Percentiles rank a stretch among this genome's conserved stretches.
Evolutionary conservation across 2,113 vertebrate species (phyloP).

Genomic region (Chionis minor): DNA sequence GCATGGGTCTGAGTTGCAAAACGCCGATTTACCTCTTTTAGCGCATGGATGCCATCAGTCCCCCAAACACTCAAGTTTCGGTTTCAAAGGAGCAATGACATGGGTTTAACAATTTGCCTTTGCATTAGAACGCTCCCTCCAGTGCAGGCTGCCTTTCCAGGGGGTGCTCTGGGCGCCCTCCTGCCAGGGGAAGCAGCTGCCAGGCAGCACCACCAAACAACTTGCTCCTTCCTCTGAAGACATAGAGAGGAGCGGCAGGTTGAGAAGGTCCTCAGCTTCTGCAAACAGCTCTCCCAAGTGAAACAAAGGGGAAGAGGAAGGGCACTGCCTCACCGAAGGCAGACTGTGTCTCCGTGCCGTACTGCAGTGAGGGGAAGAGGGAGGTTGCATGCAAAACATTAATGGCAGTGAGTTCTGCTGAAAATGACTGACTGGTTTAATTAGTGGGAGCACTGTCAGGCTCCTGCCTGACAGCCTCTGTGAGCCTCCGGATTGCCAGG

Average conservation of each 20-base stretch:
- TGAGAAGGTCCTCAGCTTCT: background rate
- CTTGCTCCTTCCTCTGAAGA: background rate
- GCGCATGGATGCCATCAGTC: background rate
- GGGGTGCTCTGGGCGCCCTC: too few relatives aligned
- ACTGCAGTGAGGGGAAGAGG: background rate
- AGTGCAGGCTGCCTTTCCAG: background rate
- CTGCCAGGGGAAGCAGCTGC: background rate
- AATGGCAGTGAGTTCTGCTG: background rate
- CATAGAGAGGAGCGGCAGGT: rapidly evolving
- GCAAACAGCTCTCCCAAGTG: background rate
- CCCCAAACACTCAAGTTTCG: background rate
- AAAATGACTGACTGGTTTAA: background rate
- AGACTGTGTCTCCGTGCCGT: rapidly evolving
- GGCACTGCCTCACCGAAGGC: background rate
- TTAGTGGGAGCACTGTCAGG: background rate
- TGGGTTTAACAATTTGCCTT: background rate
- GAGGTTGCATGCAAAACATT: background rate
- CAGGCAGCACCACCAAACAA: background rate
- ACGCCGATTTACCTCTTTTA: background rate
- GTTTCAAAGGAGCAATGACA: background rate
- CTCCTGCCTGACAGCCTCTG: background rate
- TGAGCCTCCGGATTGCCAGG: background rate
- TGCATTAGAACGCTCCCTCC: background rate
- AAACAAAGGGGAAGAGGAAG: background rate
- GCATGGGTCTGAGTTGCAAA: background rate